Base-by-base conservation (phyloP, 2,797 vertebrate genomes). In the Kryptolebias ocellatus region DNA sequence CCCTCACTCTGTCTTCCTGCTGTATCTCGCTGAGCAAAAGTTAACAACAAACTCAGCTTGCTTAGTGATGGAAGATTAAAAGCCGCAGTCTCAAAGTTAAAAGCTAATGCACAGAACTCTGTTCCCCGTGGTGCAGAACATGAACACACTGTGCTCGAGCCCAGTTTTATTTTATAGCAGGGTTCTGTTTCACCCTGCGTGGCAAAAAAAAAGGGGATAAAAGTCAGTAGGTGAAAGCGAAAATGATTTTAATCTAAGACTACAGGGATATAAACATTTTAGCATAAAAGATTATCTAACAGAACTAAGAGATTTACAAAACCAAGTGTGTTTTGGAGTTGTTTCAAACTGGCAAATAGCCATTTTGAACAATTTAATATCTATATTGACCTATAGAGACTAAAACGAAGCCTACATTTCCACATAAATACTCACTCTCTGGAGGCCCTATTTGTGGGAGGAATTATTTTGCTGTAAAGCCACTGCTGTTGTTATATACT, bases 51-150 rank as follows among this genome's bases (percentile, higher is more conserved):
- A 76, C 60, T 57, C 62, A 39, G 53, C 71, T 70, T 49, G 37
- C 76, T 79, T 62, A 45, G 66, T 69, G 81, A 75, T 81, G 55
- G 69, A 49, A 80, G 78, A 87, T 83, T 83, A 77, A 77, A 86
- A 67, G 56, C 59, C 75, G 75, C 47, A 52, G 62, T 72, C 45
- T 57, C 42, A 62, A 79, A 80, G 76, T 52, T 15, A 18, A 51
- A 59, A 39, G 60, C 16, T 1, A 70, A 59, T 46, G 50, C 53
- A 58, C 61, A 70, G 61, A 51, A 15, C 46, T 67, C 29, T 64
- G 55, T 79, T 84, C 74, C 73, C 81, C 54, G 65, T 83, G 73
- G 79, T 66, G 74, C 58, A 6, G 47, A 83, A 68, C 74, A 74
- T 82, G 70, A 74, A 52, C 73, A 68, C 66, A 45, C 69, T 15